Conservation (phyloP, 2,797 vertebrate genomes). For the Distichodus sexfasciatus region DNA sequence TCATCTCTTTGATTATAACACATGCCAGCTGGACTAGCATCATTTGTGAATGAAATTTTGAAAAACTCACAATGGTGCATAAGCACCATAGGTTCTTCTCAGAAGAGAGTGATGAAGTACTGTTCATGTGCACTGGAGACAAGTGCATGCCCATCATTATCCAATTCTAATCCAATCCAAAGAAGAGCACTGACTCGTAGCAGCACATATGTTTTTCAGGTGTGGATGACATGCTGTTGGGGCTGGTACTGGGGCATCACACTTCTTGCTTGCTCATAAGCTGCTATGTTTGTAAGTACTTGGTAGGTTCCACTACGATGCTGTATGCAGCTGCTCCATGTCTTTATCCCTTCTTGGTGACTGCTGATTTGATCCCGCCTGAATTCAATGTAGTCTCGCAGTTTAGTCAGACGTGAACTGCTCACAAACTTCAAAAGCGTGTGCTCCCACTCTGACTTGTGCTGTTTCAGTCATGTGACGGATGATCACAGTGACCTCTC, state of each 20-base stretch:
- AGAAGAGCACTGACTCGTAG: neutral
- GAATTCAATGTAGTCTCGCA: neutral
- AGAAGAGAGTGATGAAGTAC: neutral
- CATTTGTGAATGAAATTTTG: neutral
- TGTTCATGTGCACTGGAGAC: neutral
- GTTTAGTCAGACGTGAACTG: too few species aligned
- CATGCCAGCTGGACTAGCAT: neutral
- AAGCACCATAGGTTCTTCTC: neutral
- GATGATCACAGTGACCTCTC: neutral
- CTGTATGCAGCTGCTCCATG: too few species aligned
- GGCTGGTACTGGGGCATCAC: too few species aligned
- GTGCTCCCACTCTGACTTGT: conserved; percentile 9
- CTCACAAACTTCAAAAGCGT: neutral
- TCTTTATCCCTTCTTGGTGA: neutral
- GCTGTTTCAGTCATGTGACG: too few species aligned
- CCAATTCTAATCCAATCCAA: neutral
- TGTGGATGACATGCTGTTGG: neutral
- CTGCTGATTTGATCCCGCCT: neutral
- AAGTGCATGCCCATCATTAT: neutral
- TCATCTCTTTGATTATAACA: neutral
- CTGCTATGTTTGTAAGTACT: too few species aligned
- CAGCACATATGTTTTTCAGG: neutral
- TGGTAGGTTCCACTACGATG: too few species aligned
- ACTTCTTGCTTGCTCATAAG: too few species aligned
- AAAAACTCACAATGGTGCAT: neutral